Percentiles rank a stretch among this genome's conserved stretches.
Evolutionary conservation across 2,888 invertebrate species (phyloP).

Genomic region (Chymomyza caudatula): DNA sequence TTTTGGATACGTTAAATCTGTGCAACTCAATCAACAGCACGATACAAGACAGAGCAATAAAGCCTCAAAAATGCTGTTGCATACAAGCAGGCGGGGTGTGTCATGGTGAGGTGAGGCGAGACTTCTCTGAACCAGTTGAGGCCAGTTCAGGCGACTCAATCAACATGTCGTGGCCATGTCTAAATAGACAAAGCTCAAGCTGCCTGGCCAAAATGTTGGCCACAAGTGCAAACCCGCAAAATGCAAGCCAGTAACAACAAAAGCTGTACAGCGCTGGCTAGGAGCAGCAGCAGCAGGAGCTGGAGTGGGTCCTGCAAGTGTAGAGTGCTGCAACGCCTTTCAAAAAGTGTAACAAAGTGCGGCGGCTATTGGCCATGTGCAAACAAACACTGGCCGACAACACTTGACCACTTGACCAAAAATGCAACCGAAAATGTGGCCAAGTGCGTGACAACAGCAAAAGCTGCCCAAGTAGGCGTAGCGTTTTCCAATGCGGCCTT

Average conservation of each 20-base stretch:
- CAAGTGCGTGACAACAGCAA: slow-evolving; percentile 1
- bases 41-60: neutral
- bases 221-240: slow-evolving; percentile 78
- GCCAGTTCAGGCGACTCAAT: slow-evolving; percentile 44
- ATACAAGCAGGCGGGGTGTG: neutral
- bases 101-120: neutral
- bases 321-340: slow-evolving; percentile 12
- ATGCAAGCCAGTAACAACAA: slow-evolving; percentile 42
- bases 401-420: slow-evolving; percentile 21
- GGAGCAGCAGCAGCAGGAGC: neutral
- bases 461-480: neutral
- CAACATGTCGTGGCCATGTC: slow-evolving; percentile 68
- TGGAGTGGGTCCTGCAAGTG: neutral
- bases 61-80: slow-evolving; percentile 1
- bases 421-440: slow-evolving; percentile 30
- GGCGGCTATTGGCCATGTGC: neutral
- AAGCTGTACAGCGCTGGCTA: neutral
- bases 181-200: slow-evolving; percentile 48
- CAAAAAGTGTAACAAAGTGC: slow-evolving; percentile 59
- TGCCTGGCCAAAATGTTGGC: slow-evolving; percentile 75
- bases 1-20: slow-evolving; percentile 6
- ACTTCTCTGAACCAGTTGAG: neutral
- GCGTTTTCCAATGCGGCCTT: neutral
- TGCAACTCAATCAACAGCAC: slow-evolving; percentile 21
- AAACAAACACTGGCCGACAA: neutral